phyloP scores from a whole-genome alignment of 2,797 vertebrate species.

The Buphagus erythrorhynchus region DNA sequence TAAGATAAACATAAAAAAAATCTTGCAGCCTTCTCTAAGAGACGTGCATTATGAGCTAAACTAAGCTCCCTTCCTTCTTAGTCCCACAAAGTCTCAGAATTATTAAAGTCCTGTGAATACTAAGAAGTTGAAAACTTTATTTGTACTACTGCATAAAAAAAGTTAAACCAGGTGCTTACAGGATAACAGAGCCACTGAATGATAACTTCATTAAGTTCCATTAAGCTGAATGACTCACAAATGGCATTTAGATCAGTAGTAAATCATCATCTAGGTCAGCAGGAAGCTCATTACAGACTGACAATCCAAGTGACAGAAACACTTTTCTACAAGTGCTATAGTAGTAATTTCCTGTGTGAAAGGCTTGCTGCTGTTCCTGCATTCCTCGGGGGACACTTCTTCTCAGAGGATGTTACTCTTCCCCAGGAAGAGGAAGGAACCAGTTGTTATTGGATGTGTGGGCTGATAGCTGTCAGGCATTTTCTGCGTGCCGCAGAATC shows the following conservation, averaged over 20 bases:
- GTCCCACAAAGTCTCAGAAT: not conserved
- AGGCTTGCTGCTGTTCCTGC: constrained; percentile 71
- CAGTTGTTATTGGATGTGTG: constrained; percentile 77
- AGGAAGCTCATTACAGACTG: constrained; percentile 74
- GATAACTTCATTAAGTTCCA: constrained; percentile 39
- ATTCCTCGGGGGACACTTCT: constrained; percentile 77
- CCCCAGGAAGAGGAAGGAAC: constrained; percentile 85
- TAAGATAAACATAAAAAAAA: constrained; percentile 6
- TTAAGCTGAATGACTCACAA: constrained; percentile 36
- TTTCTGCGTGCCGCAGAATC: constrained; percentile 76
- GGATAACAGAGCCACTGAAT: constrained; percentile 5
- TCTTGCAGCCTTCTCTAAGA: not conserved
- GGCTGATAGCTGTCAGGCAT: constrained; percentile 78
- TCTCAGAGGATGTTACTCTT: constrained; percentile 80
- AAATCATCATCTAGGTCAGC: constrained; percentile 70
- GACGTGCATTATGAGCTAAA: not conserved
- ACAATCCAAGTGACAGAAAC: constrained; percentile 73
- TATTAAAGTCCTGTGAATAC: not conserved
- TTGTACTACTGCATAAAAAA: not conserved
- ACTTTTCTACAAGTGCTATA: constrained; percentile 64
- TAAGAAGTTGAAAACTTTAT: not conserved
- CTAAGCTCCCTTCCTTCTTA: not conserved
- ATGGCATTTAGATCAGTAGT: constrained; percentile 51
- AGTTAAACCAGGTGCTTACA: not conserved
- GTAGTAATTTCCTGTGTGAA: constrained; percentile 81